These are phyloP conservation scores for Poecile montanus DNA, from an alignment of 2,797 vertebrate species.

Conservation along the genomic window DNA sequence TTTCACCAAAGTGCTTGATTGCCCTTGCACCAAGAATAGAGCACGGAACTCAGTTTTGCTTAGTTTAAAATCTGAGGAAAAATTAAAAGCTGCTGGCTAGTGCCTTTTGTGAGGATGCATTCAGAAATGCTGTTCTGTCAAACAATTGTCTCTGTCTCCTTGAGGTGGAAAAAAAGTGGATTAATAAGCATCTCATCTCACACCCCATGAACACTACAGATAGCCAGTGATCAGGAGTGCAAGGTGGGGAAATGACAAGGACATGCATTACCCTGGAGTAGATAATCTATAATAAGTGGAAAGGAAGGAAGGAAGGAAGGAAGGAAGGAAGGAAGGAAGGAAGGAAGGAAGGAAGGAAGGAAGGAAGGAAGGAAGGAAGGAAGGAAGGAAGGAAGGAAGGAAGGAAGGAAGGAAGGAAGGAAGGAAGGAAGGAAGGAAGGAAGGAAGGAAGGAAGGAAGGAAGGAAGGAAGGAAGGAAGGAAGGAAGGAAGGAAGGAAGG, in stretches of 20 bases:
- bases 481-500: too few relatives aligned
- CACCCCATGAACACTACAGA: neutral
- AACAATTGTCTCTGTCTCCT: neutral
- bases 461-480: too few relatives aligned
- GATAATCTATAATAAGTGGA: neutral
- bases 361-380: fast-evolving
- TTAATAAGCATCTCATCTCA: neutral
- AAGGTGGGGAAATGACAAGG: neutral
- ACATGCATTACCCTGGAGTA: neutral
- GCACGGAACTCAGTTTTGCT: fast-evolving
- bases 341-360: fast-evolving
- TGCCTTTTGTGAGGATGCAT: neutral
- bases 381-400: fast-evolving
- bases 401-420: fast-evolving
- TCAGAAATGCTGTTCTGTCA: neutral
- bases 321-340: neutral
- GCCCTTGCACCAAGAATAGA: neutral
- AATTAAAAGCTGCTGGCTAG: neutral
- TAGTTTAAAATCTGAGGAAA: neutral
- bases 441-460: too few relatives aligned
- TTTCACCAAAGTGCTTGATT: neutral
- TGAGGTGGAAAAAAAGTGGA: neutral
- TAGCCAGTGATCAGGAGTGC: neutral
- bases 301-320: neutral
- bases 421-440: too few relatives aligned